Evolutionary conservation across 2,888 invertebrate species (phyloP).

Genomic region (Pollenia griseotomentosa): DNA sequence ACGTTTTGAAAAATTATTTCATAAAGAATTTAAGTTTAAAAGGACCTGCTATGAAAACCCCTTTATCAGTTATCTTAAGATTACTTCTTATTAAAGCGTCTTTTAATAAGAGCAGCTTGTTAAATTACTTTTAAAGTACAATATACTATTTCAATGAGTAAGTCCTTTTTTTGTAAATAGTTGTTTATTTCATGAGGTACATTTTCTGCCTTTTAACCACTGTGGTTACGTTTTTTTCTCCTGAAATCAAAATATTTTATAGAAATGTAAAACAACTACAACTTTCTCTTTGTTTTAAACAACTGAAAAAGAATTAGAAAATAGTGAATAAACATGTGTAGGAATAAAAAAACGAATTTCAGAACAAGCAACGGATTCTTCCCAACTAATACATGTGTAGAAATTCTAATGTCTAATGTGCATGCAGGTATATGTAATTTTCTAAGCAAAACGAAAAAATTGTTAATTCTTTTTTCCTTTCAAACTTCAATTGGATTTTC

Average conservation of each 20-base stretch:
- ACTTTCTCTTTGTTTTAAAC: constrained; percentile 39
- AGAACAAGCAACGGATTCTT: constrained; percentile 45
- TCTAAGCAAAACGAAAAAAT: constrained; percentile 33
- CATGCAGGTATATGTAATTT: constrained; percentile 27
- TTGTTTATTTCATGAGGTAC: too few relatives aligned
- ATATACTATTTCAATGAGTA: too few relatives aligned
- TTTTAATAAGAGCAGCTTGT: too few relatives aligned
- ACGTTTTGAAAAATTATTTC: not conserved
- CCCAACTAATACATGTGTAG: constrained; percentile 31
- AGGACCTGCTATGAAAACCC: too few relatives aligned
- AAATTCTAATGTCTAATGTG: constrained; percentile 32
- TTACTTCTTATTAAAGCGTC: too few relatives aligned
- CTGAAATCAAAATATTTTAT: constrained; percentile 13
- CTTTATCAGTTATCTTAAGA: too few relatives aligned
- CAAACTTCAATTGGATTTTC: constrained; percentile 67
- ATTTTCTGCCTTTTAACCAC: not conserved
- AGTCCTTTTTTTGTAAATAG: too few relatives aligned
- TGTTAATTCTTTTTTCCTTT: constrained; percentile 49
- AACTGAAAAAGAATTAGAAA: constrained; percentile 32
- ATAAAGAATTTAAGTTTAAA: not conserved
- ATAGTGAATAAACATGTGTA: not conserved
- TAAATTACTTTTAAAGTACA: too few relatives aligned
- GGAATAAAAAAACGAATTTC: constrained; percentile 12
- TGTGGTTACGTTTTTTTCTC: not conserved
- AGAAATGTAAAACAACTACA: constrained; percentile 34